These are phyloP conservation scores for Drosophila conformis DNA, from an alignment of 2,888 invertebrate genomes.

Conservation along the genomic window DNA sequence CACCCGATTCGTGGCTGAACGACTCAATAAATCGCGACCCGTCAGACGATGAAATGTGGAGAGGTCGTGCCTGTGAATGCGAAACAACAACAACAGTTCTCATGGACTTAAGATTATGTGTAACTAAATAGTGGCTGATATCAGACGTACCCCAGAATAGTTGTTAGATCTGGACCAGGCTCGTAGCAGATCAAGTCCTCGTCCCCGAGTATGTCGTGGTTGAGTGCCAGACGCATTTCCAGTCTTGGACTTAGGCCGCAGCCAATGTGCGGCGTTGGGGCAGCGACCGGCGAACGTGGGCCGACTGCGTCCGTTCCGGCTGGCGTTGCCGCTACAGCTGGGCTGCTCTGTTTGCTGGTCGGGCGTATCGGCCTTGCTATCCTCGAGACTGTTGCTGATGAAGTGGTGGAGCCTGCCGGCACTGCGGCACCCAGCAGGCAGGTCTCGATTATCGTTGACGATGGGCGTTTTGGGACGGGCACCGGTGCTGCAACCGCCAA, in stretches of 20 bases:
- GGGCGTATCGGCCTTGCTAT: conserved; percentile 66
- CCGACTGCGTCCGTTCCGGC: conserved; percentile 49
- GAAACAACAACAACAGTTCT: not conserved
- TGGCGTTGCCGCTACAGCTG: conserved; percentile 36
- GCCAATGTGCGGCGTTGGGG: conserved; percentile 76
- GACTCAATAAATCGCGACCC: conserved; percentile 85
- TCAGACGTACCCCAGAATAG: conserved; percentile 84
- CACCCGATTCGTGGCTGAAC: conserved; percentile 84
- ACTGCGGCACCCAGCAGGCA: conserved; percentile 82
- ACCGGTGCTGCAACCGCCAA: conserved; percentile 20
- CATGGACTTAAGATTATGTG: not conserved
- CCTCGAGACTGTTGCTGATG: conserved; percentile 84
- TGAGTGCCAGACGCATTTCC: conserved; percentile 88
- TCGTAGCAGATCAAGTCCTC: conserved; percentile 85
- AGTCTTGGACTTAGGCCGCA: conserved; percentile 88
- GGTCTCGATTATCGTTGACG: conserved; percentile 84
- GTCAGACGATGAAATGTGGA: conserved; percentile 86
- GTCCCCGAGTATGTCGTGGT: conserved; percentile 86
- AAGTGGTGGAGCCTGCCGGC: conserved; percentile 78
- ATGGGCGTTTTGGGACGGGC: conserved; percentile 76
- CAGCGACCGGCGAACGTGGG: conserved; percentile 63
- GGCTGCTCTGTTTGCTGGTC: conserved; percentile 47
- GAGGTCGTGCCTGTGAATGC: conserved; percentile 84
- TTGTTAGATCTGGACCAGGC: conserved; percentile 85
- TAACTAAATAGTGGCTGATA: not conserved